Conservation (phyloP, 2,797 vertebrate genomes). For the Sarcoramphus papa region DNA sequence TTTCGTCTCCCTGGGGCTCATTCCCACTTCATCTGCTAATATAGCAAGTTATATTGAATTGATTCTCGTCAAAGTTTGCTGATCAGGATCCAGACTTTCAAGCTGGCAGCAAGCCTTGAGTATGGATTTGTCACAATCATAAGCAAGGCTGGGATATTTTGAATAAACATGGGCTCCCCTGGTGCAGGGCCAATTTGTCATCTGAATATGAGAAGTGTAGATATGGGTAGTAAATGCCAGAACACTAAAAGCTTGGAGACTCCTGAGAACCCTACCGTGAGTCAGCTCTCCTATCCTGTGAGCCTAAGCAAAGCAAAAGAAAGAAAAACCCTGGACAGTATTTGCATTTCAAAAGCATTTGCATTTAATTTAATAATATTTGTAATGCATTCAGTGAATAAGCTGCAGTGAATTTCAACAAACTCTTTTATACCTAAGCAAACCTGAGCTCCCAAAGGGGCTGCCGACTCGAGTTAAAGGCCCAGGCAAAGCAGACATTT, state of each 20-base stretch:
- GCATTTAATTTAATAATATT: not conserved
- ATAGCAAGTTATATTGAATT: not conserved
- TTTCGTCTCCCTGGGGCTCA: not conserved
- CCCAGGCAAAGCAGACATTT: not conserved
- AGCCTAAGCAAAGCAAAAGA: not conserved
- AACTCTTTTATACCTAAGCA: not conserved
- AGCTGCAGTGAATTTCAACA: not conserved
- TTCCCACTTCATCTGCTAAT: slow-evolving; percentile 12
- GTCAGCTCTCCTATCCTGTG: not conserved
- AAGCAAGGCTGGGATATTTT: slow-evolving; percentile 11
- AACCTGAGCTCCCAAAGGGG: not conserved
- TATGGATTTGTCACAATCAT: slow-evolving; percentile 24
- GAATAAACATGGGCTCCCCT: not conserved
- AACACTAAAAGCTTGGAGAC: not conserved
- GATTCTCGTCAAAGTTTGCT: not conserved
- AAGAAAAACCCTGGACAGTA: not conserved
- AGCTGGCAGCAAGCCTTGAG: slow-evolving; percentile 12
- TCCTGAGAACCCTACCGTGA: not conserved
- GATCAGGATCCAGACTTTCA: not conserved
- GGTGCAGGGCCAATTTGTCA: not conserved
- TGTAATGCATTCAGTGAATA: not conserved
- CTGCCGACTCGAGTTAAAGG: not conserved
- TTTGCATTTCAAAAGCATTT: slow-evolving; percentile 30
- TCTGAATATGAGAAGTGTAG: not conserved
- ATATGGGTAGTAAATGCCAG: not conserved